Percentiles rank a stretch among this genome's conserved stretches.
Conservation (phyloP, 2,888 invertebrate species). For the Pristionchus japonicus region DNA sequence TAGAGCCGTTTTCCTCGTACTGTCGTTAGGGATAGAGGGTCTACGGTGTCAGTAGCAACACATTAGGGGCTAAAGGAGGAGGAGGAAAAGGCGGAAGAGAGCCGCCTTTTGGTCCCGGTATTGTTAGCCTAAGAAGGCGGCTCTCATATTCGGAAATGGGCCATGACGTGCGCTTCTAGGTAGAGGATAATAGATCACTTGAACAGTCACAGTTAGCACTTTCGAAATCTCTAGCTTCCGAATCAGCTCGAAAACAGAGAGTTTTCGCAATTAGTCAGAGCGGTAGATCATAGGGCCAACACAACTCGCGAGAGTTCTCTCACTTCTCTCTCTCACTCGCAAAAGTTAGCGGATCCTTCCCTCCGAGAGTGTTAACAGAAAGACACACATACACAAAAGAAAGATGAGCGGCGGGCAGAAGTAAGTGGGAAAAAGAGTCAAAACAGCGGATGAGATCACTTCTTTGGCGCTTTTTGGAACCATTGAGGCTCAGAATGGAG, state of each 20-base stretch:
- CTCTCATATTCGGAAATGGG: not conserved
- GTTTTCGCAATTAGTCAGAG: not conserved
- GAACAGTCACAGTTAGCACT: too few species aligned
- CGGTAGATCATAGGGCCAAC: not conserved
- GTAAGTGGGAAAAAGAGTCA: not conserved
- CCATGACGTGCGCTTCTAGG: not conserved
- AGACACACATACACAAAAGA: not conserved
- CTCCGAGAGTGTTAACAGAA: slow-evolving; percentile 36
- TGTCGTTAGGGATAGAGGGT: not conserved
- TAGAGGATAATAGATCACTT: not conserved
- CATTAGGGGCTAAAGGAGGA: not conserved
- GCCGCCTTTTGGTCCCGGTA: not conserved
- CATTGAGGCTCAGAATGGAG: not conserved
- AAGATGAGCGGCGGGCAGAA: not conserved
- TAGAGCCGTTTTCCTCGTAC: not conserved
- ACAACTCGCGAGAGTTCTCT: not conserved
- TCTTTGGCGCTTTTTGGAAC: not conserved
- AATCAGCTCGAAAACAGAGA: not conserved
- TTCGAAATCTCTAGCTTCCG: not conserved
- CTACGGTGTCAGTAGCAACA: slow-evolving; percentile 27
- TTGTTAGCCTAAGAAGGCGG: not conserved
- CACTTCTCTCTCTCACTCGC: not conserved
- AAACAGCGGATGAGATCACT: not conserved
- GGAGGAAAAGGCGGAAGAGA: not conserved
- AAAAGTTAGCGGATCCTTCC: slow-evolving; percentile 10